Conservation (phyloP, 2,113 vertebrate species). For the Coturnix japonica region DNA sequence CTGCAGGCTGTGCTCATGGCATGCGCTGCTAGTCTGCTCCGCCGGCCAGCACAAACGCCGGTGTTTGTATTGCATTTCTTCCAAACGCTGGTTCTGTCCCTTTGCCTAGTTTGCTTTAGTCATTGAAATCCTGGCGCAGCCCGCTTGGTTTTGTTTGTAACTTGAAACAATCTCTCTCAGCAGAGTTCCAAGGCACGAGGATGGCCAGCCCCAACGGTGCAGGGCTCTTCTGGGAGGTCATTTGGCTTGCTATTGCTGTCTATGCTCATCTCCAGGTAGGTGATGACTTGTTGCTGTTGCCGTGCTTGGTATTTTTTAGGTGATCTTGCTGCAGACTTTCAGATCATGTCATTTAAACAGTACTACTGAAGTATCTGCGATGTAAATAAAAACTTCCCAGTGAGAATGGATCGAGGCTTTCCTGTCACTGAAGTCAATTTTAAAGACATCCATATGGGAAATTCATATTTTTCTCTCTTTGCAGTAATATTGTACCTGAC, state of each 20-base stretch:
- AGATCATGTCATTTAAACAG: background rate
- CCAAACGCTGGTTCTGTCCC: conserved; percentile 32
- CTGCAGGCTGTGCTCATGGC: conserved; percentile 62
- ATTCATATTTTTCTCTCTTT: background rate
- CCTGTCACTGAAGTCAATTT: background rate
- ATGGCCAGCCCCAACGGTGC: conserved; percentile 51
- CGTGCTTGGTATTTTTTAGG: background rate
- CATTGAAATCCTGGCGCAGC: conserved; percentile 28
- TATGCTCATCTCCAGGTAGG: conserved; percentile 76
- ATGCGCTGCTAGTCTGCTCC: background rate
- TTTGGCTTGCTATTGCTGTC: conserved; percentile 66
- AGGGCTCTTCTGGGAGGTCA: conserved; percentile 63
- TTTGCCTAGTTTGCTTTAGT: conserved; percentile 63
- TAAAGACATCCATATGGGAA: background rate
- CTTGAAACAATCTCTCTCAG: conserved; percentile 51
- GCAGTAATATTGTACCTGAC: background rate
- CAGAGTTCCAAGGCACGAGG: conserved; percentile 26
- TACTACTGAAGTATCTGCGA: background rate
- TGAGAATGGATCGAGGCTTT: background rate
- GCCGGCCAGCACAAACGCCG: conserved; percentile 32
- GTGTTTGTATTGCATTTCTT: conserved; percentile 61
- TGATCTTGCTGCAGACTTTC: background rate
- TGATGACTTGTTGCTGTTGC: background rate
- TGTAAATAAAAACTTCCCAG: background rate
- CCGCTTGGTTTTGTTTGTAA: conserved; percentile 49